Base-by-base conservation (phyloP, 2,113 vertebrate species). In the Pungitius pungitius region DNA sequence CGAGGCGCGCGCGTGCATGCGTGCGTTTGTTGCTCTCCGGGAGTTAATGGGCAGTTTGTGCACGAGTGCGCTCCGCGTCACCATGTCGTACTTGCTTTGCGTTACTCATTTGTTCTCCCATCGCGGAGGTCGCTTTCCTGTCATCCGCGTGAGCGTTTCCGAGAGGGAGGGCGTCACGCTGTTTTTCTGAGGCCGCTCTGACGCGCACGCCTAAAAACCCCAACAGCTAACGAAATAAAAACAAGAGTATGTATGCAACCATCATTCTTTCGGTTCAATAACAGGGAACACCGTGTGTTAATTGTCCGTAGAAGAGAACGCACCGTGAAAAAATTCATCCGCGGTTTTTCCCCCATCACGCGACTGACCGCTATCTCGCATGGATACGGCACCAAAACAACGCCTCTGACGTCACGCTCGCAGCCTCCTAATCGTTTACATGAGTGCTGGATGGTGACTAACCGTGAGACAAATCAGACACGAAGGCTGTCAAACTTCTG, bases 381-480 rank as follows among this genome's bases (percentile, higher is more conserved):
- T 6, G 3, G 3, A 49, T 54, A 78, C 78, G 64, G 90, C 86
- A 84, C 20, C 43, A 24, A 13, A 49, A 52, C 26, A 0, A 42
- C 0, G 14, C 51, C 33, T 67, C 84, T 54, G 72, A 87, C 59
- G 52, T 89, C 43, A 45, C 49, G 14, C 56, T 49, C 42, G 5
- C 13, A 45, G 55, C 1, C 0, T 2, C 14, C 2, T 69, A 81
- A 84, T 84, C 4, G 17, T 62, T 63, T 20, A 82, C 83, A 78
- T 55, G 27, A 62, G 8, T 18, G 15, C 47, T 40, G 52, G 64
- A 45, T 78, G 24, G 40, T 80, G 85, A 77, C 63, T 69, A 81
- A 83, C 59, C 1, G 22, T 77, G 71, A 54, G 71, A 79, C 81
- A 75, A 79, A 89, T 87, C 73, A 33, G 74, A 85, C 69, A 40